These are phyloP conservation scores for Sipha maydis DNA, from an alignment of 2,888 invertebrate species.

Conservation along the genomic window DNA sequence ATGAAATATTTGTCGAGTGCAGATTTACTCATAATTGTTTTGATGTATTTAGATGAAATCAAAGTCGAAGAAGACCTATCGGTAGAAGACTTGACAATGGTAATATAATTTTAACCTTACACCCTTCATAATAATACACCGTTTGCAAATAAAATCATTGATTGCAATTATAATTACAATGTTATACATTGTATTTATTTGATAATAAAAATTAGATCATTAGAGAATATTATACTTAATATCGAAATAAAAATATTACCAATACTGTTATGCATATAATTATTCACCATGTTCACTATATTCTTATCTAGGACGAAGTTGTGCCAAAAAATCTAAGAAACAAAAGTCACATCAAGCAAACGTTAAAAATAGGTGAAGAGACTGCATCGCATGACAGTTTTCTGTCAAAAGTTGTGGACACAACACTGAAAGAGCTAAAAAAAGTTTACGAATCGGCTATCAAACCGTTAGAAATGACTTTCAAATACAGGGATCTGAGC, in stretches of 20 bases:
- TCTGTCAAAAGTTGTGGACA: slow-evolving; percentile 79
- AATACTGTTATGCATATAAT: neutral
- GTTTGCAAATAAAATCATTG: neutral
- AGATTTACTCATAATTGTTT: neutral
- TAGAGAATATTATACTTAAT: neutral
- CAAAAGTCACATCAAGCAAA: slow-evolving; percentile 81
- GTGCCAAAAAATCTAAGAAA: slow-evolving; percentile 82
- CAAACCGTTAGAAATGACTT: slow-evolving; percentile 88
- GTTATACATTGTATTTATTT: no score
- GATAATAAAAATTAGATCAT: neutral
- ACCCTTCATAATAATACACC: neutral
- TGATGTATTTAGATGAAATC: neutral
- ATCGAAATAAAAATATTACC: neutral
- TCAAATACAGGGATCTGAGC: slow-evolving; percentile 91
- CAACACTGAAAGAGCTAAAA: slow-evolving; percentile 85
- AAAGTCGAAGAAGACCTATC: slow-evolving; percentile 63
- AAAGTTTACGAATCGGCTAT: slow-evolving; percentile 86
- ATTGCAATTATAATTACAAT: no score
- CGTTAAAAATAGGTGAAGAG: slow-evolving; percentile 82
- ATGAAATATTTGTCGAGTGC: neutral
- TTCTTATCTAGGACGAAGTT: slow-evolving; percentile 72
- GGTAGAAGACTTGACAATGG: slow-evolving; percentile 75
- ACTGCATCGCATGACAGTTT: slow-evolving; percentile 76
- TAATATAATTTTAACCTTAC: slow-evolving; percentile 66
- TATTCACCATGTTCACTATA: neutral